Conservation (phyloP, 1,140 invertebrate genomes). For the Mesaphorura yosii region DNA sequence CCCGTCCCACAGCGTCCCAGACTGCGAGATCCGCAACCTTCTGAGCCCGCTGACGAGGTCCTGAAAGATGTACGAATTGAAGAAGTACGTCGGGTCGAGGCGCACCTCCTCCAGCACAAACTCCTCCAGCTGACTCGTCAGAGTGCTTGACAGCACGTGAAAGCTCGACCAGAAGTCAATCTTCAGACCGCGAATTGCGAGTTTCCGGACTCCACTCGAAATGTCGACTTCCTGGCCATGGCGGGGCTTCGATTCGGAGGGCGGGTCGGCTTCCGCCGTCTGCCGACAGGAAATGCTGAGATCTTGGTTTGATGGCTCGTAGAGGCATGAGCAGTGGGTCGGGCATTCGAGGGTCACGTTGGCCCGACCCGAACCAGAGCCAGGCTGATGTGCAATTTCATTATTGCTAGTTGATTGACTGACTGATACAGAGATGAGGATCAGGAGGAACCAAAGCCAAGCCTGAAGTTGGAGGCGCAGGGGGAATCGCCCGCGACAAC, state of each 20-base stretch:
- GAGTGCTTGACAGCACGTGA: background rate
- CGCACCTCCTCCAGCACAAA: constrained; percentile 9
- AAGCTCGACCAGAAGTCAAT: background rate
- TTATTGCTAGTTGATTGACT: too few relatives aligned
- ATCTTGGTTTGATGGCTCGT: background rate
- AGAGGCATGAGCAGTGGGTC: constrained; percentile 1
- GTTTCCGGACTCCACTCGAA: background rate
- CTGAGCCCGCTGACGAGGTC: constrained; percentile 2
- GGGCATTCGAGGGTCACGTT: background rate
- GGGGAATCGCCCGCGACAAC: too few relatives aligned
- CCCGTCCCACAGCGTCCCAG: background rate
- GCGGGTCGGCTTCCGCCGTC: background rate
- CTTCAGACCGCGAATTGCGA: background rate
- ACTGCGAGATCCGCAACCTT: background rate
- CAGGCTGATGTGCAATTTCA: background rate
- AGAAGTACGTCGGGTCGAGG: constrained; percentile 16
- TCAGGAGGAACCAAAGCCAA: too few relatives aligned
- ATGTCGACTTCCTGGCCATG: background rate
- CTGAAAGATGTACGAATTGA: constrained; percentile 11
- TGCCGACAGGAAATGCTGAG: background rate
- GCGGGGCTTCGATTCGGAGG: background rate
- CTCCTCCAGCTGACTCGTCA: background rate
- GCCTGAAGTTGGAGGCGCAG: too few relatives aligned
- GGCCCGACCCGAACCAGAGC: background rate
- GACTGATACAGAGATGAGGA: too few relatives aligned